A percentile compares a stretch with the other conserved stretches of the same genome.
Evolutionary conservation across 2,113 vertebrate genomes (phyloP).

Genomic region (human): DNA sequence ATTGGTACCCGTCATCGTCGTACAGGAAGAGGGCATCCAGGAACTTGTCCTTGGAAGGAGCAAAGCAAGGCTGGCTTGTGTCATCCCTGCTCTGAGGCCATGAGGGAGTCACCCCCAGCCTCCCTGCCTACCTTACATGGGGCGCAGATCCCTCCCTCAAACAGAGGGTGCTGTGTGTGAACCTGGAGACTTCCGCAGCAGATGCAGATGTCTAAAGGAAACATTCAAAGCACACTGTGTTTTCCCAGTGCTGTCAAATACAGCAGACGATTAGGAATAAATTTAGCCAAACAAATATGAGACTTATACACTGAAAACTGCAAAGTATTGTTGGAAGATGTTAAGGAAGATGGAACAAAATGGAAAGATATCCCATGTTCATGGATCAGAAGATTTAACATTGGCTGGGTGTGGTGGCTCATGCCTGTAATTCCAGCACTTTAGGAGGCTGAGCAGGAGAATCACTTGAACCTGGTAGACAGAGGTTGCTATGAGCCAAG

Average conservation of each 20-base stretch:
- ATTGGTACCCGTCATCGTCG: constrained; percentile 63
- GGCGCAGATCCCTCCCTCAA: constrained; percentile 65
- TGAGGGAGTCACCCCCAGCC: rapidly evolving
- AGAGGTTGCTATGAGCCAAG: too few species aligned
- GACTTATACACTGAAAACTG: rapidly evolving
- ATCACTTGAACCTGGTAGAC: too few species aligned
- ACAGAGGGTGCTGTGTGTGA: constrained; percentile 50
- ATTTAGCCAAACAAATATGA: too few species aligned
- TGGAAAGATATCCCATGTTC: rapidly evolving
- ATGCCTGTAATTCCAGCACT: too few species aligned
- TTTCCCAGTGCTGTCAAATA: rapidly evolving
- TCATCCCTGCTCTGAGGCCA: background rate
- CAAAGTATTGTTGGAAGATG: rapidly evolving
- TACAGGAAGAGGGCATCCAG: constrained; percentile 76
- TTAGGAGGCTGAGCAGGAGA: too few species aligned
- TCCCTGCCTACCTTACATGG: constrained; percentile 36
- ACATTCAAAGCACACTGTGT: rapidly evolving
- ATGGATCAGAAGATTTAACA: background rate
- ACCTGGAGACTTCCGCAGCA: constrained; percentile 61
- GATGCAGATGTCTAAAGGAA: constrained; percentile 67
- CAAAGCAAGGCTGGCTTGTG: background rate
- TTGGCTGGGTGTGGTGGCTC: too few species aligned
- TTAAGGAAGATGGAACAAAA: background rate
- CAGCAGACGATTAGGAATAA: rapidly evolving
- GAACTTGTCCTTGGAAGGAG: constrained; percentile 70